Base-by-base conservation (phyloP, 2,888 invertebrate genomes). In the Phaedon cochleariae region DNA sequence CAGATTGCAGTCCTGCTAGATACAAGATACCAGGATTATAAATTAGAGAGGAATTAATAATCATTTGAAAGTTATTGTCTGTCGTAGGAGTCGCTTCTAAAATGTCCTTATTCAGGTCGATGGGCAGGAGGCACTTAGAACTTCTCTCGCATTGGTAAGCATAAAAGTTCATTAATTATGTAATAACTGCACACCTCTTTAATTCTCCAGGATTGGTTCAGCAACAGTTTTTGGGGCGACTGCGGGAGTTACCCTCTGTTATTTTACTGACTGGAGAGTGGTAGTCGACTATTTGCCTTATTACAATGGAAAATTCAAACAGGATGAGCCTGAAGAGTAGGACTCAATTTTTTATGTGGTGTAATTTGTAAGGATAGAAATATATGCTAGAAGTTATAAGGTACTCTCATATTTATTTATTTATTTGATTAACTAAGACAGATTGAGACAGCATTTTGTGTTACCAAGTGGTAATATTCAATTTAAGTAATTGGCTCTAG, bases 181-280 rank as follows among this genome's bases (percentile, higher is more conserved):
- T 68, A 70, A 67, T 65, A 64, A 77, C 78, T 54, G 68, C 87
- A 58, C n/a, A 41, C 31, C 45, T 66, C 62, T 34, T 12, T 1
- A 41, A 10, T 41, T 61, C 15, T 73, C 71, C 21, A 83, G 90
- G 87, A 65, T 88, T 37, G 86, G 90, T 17, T 89, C 92, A 5
- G 87, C 86, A 17, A 77, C 83, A 0, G 85, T 85, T 0, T 95
- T 89, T 79, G 93, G 94, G 49, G 87, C 87, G 34, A 85, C 89
- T 0, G 90, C 86, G n/a, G 86, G 88, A 64, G 77, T 87, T 21
- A 85, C 84, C 0, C 71, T 92, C 9, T 82, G 90, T 1, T 95
- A 92, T 82, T 86, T 90, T 73, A 93, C 93, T 0, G 94, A 95
- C 79, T 95, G 94, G 94, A 91, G 89, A 82, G 79, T 87, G 55